These are phyloP conservation scores for Archocentrus centrarchus DNA, from an alignment of 2,113 vertebrate genomes.

Conservation along the genomic window DNA sequence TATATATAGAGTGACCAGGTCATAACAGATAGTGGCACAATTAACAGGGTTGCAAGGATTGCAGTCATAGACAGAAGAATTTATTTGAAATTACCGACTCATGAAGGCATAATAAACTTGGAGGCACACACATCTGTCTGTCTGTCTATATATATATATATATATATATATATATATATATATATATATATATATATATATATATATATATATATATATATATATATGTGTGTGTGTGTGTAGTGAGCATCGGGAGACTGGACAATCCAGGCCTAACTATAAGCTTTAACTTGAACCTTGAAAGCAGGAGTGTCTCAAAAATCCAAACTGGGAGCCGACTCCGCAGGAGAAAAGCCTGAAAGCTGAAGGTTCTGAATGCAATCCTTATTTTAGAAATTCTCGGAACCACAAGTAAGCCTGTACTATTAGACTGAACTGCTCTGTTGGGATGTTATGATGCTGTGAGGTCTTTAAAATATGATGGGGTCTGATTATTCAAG, in stretches of 20 bases:
- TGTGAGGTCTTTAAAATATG: background rate
- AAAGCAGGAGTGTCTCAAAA: background rate
- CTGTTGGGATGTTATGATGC: background rate
- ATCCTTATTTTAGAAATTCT: background rate
- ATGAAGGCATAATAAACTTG: background rate
- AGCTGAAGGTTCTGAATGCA: background rate
- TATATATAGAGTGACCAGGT: no score
- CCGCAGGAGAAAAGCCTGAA: background rate
- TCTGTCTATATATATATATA: no score
- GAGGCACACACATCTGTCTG: background rate
- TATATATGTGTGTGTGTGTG: no score
- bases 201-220: no score
- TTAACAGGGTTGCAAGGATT: background rate
- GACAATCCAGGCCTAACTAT: background rate
- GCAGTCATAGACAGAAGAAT: background rate
- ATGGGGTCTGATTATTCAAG: background rate
- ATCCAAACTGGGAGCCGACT: no score
- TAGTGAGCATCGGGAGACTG: no score
- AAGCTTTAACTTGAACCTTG: background rate
- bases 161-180: no score
- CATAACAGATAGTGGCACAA: background rate
- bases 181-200: no score
- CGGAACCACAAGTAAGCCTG: background rate
- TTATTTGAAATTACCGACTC: background rate
- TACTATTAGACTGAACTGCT: background rate